These are phyloP conservation scores for Syngnathus floridae DNA, from an alignment of 2,113 vertebrate genomes.

Conservation along the genomic window DNA sequence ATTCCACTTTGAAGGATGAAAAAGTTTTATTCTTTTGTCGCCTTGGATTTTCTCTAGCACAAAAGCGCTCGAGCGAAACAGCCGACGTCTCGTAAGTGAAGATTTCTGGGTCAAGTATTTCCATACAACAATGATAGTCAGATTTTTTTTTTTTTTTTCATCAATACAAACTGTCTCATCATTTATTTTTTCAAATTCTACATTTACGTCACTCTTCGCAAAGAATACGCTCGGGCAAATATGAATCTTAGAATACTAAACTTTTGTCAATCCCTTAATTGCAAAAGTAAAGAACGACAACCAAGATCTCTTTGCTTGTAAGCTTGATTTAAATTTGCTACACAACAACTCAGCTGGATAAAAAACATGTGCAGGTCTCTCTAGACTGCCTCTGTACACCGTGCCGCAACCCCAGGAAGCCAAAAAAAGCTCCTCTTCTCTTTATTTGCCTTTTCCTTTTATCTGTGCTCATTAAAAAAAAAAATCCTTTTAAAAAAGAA, in stretches of 20 bases:
- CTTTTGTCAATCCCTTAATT: not conserved
- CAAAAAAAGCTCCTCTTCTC: slow-evolving; percentile 19
- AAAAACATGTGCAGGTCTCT: slow-evolving; percentile 19
- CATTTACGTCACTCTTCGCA: not conserved
- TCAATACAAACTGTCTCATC: not conserved
- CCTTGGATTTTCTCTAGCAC: not conserved
- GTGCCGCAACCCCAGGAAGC: slow-evolving; percentile 25
- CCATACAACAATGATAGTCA: not conserved
- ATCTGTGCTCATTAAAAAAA: slow-evolving; percentile 53
- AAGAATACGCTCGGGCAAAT: not conserved
- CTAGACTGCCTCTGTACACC: slow-evolving; percentile 20
- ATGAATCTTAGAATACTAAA: not conserved
- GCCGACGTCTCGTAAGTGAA: not conserved
- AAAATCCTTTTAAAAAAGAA: slow-evolving; percentile 10
- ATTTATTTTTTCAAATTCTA: not conserved
- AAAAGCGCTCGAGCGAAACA: not conserved
- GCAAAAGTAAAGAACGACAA: not conserved
- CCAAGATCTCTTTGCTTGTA: not conserved
- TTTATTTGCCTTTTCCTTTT: slow-evolving; percentile 51
- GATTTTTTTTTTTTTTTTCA: not conserved
- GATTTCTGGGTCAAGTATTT: slow-evolving; percentile 6
- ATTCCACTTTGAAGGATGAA: not conserved
- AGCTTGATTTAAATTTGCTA: slow-evolving; percentile 30
- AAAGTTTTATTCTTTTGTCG: not conserved
- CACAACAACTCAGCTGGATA: slow-evolving; percentile 7